Percentiles rank a stretch among this genome's conserved stretches.
These are phyloP conservation scores for Leptodactylus fuscus DNA, from an alignment of 2,113 vertebrate genomes.

Conservation along the genomic window DNA sequence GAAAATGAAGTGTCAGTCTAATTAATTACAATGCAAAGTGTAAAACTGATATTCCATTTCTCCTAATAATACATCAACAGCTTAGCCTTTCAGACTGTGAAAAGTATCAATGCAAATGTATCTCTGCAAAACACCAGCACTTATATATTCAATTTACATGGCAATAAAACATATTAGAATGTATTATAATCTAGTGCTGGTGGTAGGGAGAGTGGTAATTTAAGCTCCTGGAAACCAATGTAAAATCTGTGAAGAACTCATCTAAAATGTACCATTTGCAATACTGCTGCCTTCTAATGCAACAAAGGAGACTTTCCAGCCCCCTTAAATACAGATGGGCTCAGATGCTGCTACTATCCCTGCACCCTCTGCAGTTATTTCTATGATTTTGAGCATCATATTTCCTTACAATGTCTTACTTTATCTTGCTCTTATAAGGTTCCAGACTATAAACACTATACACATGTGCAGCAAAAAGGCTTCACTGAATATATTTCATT, in stretches of 20 bases:
- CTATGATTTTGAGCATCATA: not conserved
- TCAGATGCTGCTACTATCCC: not conserved
- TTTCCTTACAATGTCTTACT: not conserved
- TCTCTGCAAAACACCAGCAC: not conserved
- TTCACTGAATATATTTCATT: not conserved
- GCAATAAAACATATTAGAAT: not conserved
- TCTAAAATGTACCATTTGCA: not conserved
- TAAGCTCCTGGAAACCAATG: not conserved
- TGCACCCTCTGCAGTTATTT: not conserved
- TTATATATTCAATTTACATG: not conserved
- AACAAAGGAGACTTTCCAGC: not conserved
- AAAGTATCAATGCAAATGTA: not conserved
- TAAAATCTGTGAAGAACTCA: not conserved
- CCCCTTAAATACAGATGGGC: too few species aligned
- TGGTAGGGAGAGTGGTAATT: not conserved
- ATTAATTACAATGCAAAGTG: constrained; percentile 13
- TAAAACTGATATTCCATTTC: not conserved
- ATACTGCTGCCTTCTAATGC: not conserved
- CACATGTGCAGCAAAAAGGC: not conserved
- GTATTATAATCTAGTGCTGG: not conserved
- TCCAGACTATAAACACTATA: not conserved
- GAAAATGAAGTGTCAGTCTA: not conserved
- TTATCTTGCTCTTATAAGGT: not conserved
- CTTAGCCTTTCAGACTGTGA: not conserved
- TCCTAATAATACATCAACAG: not conserved